Evolutionary conservation across 2,888 invertebrate species (phyloP), one percentile per base, ranked within the genome.

Genomic region (Nomada hirtipes): DNA sequence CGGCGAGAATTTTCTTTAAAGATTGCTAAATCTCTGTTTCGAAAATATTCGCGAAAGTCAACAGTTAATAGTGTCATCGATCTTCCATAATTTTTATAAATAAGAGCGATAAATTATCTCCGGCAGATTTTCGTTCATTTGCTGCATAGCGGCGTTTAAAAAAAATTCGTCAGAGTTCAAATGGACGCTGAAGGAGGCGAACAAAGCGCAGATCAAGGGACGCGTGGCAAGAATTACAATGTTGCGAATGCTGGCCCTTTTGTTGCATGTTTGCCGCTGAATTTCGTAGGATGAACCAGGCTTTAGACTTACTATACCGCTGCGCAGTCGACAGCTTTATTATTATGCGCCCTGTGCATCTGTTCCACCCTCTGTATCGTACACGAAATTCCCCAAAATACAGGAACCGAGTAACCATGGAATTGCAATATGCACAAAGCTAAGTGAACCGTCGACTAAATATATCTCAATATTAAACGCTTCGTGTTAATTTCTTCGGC

Each of bases 221-320:
- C 60, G 67, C 53, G 47, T 55, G 71, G 42, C 59, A 20, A 36
- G 67, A 59, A 77, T 67, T 29, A 67, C n/a, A 36, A 76, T 71
- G 59, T 61, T 53, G 57, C 47, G 47, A 71, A 53, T 36, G 44
- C 52, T n/a, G 26, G 15, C 52, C 52, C 67, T 76, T 63, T 63
- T 50, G 71, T 47, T 20, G 2, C n/a, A 18, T 42, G 52, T 57
- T 79, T 42, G 42, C 50, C 76, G 55, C 61, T 59, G 50, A 76
- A 67, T 79, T 67, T 65, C 71, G 71, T 42, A 50, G 79, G 61
- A 71, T 63, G 67, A 79, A 76, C 71, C 61, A 7, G 61, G 76
- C 71, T 76, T 70, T 63, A 52, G 55, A 42, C n/a, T 36, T 65
- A 63, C 26, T n/a, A 23, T n/a, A n/a, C 26, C 65, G 36, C 26